Conservation (phyloP, 1,140 invertebrate species). For the Drosophila sulfurigaster region DNA sequence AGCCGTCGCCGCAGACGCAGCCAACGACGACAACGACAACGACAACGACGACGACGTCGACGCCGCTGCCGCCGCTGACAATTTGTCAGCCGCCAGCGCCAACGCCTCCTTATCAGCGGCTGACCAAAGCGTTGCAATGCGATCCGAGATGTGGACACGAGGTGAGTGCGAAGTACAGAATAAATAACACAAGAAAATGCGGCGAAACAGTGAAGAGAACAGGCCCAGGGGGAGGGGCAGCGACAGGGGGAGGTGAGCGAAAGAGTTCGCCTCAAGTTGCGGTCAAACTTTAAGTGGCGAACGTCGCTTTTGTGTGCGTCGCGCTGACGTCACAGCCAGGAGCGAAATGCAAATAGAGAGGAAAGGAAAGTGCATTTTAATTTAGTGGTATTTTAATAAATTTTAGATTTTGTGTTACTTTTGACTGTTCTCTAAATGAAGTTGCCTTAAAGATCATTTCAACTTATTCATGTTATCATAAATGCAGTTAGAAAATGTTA, state of each 20-base stretch:
- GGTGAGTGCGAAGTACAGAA: slow-evolving; percentile 67
- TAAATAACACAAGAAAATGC: slow-evolving; percentile 21
- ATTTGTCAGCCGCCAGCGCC: slow-evolving; percentile 77
- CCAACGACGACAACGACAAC: slow-evolving; percentile 39
- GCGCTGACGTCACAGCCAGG: slow-evolving; percentile 61
- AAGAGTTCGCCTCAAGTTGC: slow-evolving; percentile 30
- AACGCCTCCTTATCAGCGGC: slow-evolving; percentile 84
- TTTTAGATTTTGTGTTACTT: too few species aligned
- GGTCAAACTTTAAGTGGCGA: slow-evolving; percentile 25
- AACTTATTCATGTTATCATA: too few species aligned
- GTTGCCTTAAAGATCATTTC: too few species aligned
- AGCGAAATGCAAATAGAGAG: background rate
- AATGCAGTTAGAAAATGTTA: too few species aligned
- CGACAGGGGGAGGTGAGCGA: background rate
- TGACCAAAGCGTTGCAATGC: slow-evolving; percentile 84
- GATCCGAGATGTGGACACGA: slow-evolving; percentile 85
- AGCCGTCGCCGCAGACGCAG: slow-evolving; percentile 49
- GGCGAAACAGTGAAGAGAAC: background rate
- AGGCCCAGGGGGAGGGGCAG: background rate
- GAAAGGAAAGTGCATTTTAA: background rate
- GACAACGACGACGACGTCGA: slow-evolving; percentile 27
- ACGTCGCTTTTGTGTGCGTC: background rate
- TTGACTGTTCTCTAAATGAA: too few species aligned
- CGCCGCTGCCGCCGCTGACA: slow-evolving; percentile 64
- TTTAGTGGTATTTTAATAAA: too few species aligned